Conservation (phyloP, 2,797 vertebrate genomes). For the Gorsachius magnificus region DNA sequence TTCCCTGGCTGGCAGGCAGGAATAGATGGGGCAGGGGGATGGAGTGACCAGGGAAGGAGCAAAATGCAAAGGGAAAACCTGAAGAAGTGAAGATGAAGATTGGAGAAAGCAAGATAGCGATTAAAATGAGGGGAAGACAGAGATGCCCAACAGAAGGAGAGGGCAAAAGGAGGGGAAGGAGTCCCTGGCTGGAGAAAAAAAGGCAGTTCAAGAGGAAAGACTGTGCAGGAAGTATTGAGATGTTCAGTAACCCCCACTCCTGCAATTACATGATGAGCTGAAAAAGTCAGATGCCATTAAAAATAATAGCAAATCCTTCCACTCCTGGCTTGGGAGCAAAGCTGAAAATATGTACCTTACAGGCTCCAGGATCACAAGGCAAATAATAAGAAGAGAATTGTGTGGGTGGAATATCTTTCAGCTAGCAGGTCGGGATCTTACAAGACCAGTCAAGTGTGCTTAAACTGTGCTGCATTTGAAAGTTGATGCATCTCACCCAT, state of each 20-base stretch:
- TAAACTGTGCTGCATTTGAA: conserved; percentile 30
- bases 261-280: background rate
- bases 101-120: background rate
- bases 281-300: conserved; percentile 32
- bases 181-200: background rate
- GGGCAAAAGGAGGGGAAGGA: background rate
- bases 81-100: background rate
- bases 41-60: background rate
- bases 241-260: background rate
- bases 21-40: background rate
- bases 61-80: background rate
- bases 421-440: background rate
- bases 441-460: conserved; percentile 17
- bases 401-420: conserved; percentile 39
- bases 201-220: background rate
- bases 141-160: background rate
- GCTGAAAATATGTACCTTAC: conserved; percentile 16
- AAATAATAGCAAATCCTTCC: conserved; percentile 25
- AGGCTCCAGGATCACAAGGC: conserved; percentile 10
- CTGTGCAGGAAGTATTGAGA: background rate
- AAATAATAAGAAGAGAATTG: conserved; percentile 16
- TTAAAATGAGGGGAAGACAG: background rate
- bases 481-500: background rate
- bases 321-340: background rate
- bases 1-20: background rate